Percentiles rank a stretch among this genome's conserved stretches.
Conservation (phyloP, 2,113 vertebrate genomes). For the Lota lota region DNA sequence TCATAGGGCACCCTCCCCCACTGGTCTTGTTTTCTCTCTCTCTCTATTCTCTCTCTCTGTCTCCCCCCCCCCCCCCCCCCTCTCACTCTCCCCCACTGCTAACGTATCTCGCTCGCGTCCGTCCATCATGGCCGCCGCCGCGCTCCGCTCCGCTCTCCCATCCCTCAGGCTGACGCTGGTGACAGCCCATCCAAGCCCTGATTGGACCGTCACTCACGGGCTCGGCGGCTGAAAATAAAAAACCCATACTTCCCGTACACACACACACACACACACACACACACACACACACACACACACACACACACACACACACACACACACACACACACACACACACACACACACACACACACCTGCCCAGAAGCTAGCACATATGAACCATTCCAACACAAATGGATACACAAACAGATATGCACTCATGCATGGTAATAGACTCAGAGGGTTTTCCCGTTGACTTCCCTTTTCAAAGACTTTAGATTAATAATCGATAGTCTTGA, state of each 20-base stretch:
- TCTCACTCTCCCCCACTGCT: background rate
- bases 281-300: too few species aligned
- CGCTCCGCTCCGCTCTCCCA: slow-evolving; percentile 57
- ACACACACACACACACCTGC: background rate
- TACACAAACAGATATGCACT: background rate
- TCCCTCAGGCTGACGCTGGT: slow-evolving; percentile 62
- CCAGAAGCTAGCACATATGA: background rate
- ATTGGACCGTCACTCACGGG: slow-evolving; percentile 63
- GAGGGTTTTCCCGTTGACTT: too few species aligned
- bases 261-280: too few species aligned
- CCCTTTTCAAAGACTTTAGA: too few species aligned
- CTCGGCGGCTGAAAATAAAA: slow-evolving; percentile 50
- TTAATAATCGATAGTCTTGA: too few species aligned
- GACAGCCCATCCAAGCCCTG: slow-evolving; percentile 52
- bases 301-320: too few species aligned
- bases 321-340: too few species aligned
- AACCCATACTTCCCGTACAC: slow-evolving; percentile 13
- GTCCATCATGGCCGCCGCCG: slow-evolving; percentile 57
- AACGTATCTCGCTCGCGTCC: slow-evolving; percentile 34
- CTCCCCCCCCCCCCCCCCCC: too few species aligned
- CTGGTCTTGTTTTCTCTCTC: background rate
- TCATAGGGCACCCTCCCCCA: background rate
- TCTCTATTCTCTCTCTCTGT: background rate
- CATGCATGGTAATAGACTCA: too few species aligned
- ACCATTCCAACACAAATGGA: slow-evolving; percentile 15